Evolutionary conservation across 2,888 invertebrate genomes (phyloP).

Genomic region (Sicus ferrugineus): DNA sequence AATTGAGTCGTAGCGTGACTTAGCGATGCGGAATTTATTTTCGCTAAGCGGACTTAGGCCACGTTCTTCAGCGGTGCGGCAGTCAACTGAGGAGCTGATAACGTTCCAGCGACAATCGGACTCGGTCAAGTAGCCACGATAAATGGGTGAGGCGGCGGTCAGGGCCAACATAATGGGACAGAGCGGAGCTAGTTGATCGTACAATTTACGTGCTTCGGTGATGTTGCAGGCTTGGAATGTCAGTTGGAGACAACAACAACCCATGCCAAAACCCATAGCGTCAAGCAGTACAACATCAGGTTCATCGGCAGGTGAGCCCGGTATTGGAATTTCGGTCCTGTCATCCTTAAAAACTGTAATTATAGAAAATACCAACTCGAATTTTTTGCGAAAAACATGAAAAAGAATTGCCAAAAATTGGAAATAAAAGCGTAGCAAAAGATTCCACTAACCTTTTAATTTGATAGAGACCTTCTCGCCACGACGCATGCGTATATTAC

Average conservation of each 20-base stretch:
- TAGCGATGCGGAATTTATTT: slow-evolving; percentile 84
- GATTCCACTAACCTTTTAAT: slow-evolving; percentile 77
- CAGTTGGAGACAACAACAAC: slow-evolving; percentile 94
- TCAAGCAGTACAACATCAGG: slow-evolving; percentile 97
- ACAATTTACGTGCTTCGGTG: slow-evolving; percentile 91
- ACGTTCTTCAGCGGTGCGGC: slow-evolving; percentile 90
- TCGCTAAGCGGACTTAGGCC: slow-evolving; percentile 76
- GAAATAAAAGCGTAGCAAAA: background rate
- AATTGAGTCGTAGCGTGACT: slow-evolving; percentile 97
- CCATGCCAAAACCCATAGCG: slow-evolving; percentile 99
- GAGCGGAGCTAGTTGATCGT: slow-evolving; percentile 95
- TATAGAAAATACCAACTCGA: too few species aligned
- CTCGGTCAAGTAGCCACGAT: slow-evolving; percentile 92
- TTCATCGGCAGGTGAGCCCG: slow-evolving; percentile 77
- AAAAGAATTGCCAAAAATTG: too few species aligned
- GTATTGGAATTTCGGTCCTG: slow-evolving; percentile 86
- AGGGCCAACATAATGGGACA: slow-evolving; percentile 97
- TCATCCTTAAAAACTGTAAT: slow-evolving; percentile 84
- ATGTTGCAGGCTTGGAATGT: slow-evolving; percentile 96
- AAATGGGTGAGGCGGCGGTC: slow-evolving; percentile 95
- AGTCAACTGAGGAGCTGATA: slow-evolving; percentile 95
- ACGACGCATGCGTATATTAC: slow-evolving; percentile 89
- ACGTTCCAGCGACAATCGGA: slow-evolving; percentile 98
- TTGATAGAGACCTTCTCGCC: slow-evolving; percentile 97
- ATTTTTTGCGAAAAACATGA: too few species aligned